Percentiles rank a stretch among this genome's conserved stretches.
Evolutionary conservation across 2,797 vertebrate genomes (phyloP).

Genomic region (Gallinago nigripennis): DNA sequence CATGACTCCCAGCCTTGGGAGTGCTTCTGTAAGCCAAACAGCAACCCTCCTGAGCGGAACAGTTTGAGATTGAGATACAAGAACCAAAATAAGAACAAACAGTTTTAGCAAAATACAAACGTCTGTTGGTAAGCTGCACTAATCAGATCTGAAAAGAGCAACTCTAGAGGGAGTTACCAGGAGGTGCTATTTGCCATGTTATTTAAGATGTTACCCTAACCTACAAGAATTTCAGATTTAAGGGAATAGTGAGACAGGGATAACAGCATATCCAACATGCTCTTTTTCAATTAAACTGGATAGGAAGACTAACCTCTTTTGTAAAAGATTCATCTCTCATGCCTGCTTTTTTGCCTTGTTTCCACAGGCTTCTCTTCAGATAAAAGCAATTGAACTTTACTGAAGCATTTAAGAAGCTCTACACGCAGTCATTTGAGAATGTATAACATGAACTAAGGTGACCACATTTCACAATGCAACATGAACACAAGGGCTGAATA

Average conservation of each 20-base stretch:
- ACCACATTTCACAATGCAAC: not conserved
- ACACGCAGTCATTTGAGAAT: slow-evolving; percentile 6
- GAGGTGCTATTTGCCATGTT: not conserved
- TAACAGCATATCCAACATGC: not conserved
- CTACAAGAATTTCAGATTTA: not conserved
- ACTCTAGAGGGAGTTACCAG: not conserved
- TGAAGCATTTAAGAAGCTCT: not conserved
- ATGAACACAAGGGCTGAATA: not conserved
- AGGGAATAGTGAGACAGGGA: not conserved
- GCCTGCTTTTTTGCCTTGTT: not conserved
- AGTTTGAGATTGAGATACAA: no score
- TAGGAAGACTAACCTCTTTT: not conserved
- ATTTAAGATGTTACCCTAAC: not conserved
- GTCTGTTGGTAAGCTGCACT: not conserved
- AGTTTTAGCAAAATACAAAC: not conserved
- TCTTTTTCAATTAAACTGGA: not conserved
- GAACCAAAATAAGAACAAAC: not conserved
- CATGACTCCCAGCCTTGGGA: not conserved
- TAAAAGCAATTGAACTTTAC: not conserved
- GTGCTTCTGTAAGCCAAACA: not conserved
- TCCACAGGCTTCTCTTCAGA: not conserved
- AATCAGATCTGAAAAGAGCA: not conserved
- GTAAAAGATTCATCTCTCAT: not conserved
- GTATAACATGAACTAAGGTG: not conserved
- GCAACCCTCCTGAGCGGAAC: not conserved